phyloP scores from a whole-genome alignment of 1,140 invertebrate genomes.

The Brachionus koreanus region DNA sequence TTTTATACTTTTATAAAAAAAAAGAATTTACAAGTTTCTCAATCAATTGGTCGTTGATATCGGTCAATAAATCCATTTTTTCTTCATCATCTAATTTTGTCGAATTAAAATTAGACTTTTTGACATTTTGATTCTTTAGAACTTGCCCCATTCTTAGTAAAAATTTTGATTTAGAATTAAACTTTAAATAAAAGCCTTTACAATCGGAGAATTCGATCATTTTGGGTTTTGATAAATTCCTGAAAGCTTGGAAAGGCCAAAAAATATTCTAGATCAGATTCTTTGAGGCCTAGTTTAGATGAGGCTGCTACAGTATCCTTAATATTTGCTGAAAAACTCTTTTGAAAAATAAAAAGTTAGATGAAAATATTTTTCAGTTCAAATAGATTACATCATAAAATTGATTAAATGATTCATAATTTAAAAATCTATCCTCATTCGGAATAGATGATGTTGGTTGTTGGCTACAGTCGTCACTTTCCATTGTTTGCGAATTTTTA shows the following conservation, averaged over 20 bases:
- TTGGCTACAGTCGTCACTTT: neutral
- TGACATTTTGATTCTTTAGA: conserved; percentile 6
- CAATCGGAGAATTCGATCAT: conserved; percentile 20
- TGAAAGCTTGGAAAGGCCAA: conserved; percentile 5
- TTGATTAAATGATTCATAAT: neutral
- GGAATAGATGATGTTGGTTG: neutral
- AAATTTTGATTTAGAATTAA: neutral
- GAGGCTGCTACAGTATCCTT: conserved; percentile 7
- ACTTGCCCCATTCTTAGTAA: conserved; percentile 3
- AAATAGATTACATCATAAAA: neutral
- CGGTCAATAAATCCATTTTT: conserved; percentile 69
- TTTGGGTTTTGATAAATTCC: neutral
- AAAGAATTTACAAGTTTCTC: conserved; percentile 68
- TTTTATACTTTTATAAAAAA: neutral
- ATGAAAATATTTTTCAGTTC: neutral
- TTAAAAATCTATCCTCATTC: neutral
- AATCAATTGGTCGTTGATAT: conserved; percentile 74
- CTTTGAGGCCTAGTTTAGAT: neutral
- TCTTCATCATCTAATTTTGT: conserved; percentile 64
- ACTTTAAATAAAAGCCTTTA: neutral
- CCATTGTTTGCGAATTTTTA: neutral
- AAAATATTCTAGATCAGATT: conserved; percentile 28
- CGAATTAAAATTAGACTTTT: conserved; percentile 32
- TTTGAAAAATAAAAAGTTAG: neutral
- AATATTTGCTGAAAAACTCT: conserved; percentile 17